Percentiles rank a stretch among this genome's conserved stretches.
Conservation (phyloP, 2,113 vertebrate species). For the Tyrannus savana region DNA sequence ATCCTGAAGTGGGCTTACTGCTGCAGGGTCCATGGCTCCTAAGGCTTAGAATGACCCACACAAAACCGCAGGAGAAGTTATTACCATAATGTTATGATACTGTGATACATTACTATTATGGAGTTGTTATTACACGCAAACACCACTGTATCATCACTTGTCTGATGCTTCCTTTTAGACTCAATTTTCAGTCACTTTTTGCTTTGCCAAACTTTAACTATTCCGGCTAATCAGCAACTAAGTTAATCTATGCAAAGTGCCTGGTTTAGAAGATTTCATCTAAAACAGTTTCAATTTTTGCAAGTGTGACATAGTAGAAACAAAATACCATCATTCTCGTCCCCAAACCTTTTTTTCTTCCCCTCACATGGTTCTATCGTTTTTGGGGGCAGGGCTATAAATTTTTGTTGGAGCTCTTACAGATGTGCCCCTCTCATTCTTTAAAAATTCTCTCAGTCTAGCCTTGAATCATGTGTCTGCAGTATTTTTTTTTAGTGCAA, state of each 20-base stretch:
- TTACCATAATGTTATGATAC: neutral
- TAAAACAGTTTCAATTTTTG: neutral
- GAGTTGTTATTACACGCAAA: neutral
- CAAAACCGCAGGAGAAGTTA: neutral
- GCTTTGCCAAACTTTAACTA: neutral
- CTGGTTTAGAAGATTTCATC: neutral
- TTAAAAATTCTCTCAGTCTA: neutral
- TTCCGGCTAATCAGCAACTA: neutral
- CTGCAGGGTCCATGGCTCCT: neutral
- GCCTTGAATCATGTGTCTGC: neutral
- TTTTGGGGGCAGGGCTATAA: neutral
- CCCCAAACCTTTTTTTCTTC: neutral
- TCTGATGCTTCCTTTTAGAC: neutral
- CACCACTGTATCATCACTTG: neutral
- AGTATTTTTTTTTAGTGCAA: neutral
- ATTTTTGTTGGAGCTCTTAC: neutral
- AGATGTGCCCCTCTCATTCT: accelerated
- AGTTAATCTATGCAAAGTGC: neutral
- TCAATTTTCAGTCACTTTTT: neutral
- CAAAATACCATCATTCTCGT: neutral
- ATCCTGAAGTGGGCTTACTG: neutral
- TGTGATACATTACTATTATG: neutral
- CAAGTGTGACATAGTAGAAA: neutral
- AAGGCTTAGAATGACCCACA: neutral
- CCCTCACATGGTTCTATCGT: neutral